Conservation (phyloP, 2,113 vertebrate genomes). For the Apodemus sylvaticus region DNA sequence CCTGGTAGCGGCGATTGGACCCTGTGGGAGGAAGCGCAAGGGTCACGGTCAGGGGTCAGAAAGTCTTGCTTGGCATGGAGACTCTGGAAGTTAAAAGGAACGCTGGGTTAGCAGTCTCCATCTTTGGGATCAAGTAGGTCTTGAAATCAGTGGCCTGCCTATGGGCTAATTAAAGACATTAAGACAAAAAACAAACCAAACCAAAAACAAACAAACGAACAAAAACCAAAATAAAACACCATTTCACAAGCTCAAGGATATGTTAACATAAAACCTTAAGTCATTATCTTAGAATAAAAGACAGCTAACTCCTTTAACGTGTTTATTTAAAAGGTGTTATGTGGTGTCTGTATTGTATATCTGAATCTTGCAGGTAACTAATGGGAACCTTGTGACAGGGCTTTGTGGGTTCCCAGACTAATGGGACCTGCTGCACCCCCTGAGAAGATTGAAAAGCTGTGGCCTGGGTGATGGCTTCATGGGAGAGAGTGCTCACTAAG, state of each 20-base stretch:
- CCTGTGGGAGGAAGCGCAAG: slow-evolving; percentile 79
- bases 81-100: background rate
- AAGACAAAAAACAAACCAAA: background rate
- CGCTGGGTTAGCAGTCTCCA: background rate
- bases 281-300: slow-evolving; percentile 22
- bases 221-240: background rate
- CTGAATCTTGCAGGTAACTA: background rate
- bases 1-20: slow-evolving; percentile 90
- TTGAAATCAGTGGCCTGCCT: background rate
- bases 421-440: background rate
- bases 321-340: background rate
- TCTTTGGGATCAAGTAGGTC: background rate
- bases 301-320: background rate
- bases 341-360: background rate
- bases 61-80: background rate
- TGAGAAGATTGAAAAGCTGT: background rate
- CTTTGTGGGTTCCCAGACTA: background rate
- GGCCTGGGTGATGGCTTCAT: background rate
- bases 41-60: accelerated
- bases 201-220: no score
- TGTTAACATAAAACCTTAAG: slow-evolving; percentile 33
- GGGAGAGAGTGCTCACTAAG: background rate
- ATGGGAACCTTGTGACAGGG: background rate
- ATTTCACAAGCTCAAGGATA: slow-evolving; percentile 33
- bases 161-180: background rate